These are phyloP conservation scores for Lymantria dispar DNA, from an alignment of 2,888 invertebrate genomes.

Conservation along the genomic window DNA sequence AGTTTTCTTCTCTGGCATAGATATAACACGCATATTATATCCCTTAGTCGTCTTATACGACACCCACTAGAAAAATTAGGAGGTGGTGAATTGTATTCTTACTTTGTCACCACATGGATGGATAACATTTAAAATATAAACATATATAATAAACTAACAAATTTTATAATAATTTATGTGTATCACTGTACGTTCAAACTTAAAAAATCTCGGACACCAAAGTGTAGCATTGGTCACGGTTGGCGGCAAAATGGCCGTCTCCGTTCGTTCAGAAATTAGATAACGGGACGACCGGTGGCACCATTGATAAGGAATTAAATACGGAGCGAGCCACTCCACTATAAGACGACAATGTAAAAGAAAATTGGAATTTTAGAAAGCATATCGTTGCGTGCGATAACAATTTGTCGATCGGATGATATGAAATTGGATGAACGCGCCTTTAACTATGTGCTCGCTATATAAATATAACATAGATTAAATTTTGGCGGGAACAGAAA, in stretches of 20 bases:
- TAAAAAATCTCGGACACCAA: slow-evolving; percentile 33
- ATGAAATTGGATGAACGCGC: slow-evolving; percentile 23
- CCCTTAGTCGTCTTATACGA: no score
- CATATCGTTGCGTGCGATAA: slow-evolving; percentile 48
- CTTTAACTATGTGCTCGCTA: slow-evolving; percentile 8
- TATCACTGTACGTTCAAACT: slow-evolving; percentile 8
- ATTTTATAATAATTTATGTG: background rate
- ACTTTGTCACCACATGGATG: no score
- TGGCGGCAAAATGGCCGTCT: slow-evolving; percentile 38
- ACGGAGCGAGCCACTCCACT: slow-evolving; percentile 42
- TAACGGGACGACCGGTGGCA: slow-evolving; percentile 61
- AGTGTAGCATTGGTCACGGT: slow-evolving; percentile 48
- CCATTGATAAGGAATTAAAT: slow-evolving; percentile 67
- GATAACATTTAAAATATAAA: no score
- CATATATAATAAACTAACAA: no score
- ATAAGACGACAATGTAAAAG: slow-evolving; percentile 47
- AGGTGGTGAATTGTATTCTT: no score
- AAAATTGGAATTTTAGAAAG: slow-evolving; percentile 64
- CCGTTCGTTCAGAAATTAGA: slow-evolving; percentile 60
- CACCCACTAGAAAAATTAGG: no score
- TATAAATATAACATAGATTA: background rate
- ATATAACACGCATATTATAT: no score
- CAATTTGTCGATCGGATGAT: slow-evolving; percentile 38
- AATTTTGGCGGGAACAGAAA: no score
- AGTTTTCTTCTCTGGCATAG: no score